Conservation (phyloP, 1,140 invertebrate genomes). For the Tribolium castaneum region DNA sequence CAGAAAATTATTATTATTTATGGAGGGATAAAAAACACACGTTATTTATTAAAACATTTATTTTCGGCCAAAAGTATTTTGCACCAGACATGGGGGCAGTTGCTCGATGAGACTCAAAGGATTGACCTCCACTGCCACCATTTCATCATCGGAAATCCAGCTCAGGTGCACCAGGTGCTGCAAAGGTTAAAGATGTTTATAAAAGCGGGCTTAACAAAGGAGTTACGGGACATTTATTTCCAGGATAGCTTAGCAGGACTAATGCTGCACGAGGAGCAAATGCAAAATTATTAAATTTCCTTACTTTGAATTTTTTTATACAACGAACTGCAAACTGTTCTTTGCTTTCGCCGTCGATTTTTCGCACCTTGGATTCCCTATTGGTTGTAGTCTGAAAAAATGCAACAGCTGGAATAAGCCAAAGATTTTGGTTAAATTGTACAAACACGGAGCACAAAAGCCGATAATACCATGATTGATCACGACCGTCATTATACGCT, state of each 20-base stretch:
- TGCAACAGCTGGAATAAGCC: neutral
- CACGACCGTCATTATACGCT: conserved; percentile 5
- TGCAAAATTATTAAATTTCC: neutral
- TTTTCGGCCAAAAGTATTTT: conserved; percentile 71
- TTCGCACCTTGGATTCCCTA: neutral
- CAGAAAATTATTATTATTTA: neutral
- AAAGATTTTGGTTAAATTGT: neutral
- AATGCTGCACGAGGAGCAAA: neutral
- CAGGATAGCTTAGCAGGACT: neutral
- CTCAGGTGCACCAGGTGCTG: conserved; percentile 75
- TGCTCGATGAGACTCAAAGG: conserved; percentile 70
- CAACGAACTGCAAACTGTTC: neutral
- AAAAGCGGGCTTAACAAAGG: neutral
- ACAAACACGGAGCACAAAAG: neutral
- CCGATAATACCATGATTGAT: conserved; percentile 6
- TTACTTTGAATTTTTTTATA: conserved; percentile 50
- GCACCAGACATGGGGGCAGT: conserved; percentile 71
- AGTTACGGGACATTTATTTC: neutral
- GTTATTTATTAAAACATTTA: conserved; percentile 48
- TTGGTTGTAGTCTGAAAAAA: neutral
- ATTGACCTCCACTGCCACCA: conserved; percentile 77
- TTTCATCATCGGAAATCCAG: conserved; percentile 69
- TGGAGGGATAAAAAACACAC: conserved; percentile 19
- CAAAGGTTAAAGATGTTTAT: conserved; percentile 58
- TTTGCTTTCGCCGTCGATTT: neutral